phyloP scores from a whole-genome alignment of 1,140 invertebrate genomes.

The Drosophila subpulchrella region DNA sequence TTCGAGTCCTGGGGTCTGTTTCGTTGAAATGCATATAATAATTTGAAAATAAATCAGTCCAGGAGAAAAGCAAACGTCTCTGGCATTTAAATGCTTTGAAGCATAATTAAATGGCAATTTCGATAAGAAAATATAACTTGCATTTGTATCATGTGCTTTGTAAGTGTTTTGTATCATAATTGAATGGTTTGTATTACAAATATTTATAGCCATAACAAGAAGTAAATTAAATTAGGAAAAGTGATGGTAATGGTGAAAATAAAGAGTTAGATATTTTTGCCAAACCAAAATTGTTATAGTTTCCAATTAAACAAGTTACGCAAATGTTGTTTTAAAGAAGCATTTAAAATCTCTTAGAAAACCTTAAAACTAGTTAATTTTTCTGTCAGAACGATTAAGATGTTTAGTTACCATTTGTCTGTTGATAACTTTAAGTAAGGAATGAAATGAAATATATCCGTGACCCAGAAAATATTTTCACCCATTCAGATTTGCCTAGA shows the following conservation, averaged over 20 bases:
- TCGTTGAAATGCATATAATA: slow-evolving; percentile 7
- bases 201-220: background rate
- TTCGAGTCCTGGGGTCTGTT: slow-evolving; percentile 1
- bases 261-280: background rate
- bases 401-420: no score
- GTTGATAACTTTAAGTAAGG: no score
- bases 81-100: slow-evolving; percentile 6
- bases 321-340: no score
- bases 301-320: no score
- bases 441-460: background rate
- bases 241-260: background rate
- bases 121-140: background rate
- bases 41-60: background rate
- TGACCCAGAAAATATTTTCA: background rate
- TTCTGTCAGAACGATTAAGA: no score
- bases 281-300: no score
- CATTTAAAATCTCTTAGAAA: no score
- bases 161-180: slow-evolving; percentile 2
- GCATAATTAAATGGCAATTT: slow-evolving; percentile 19
- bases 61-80: background rate
- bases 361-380: no score
- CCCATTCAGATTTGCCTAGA: background rate
- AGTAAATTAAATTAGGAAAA: background rate
- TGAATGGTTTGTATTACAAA: background rate
- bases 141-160: background rate